These are phyloP conservation scores for Pterobdella sp. DNA, from an alignment of 2,888 invertebrate species.

Conservation along the genomic window DNA sequence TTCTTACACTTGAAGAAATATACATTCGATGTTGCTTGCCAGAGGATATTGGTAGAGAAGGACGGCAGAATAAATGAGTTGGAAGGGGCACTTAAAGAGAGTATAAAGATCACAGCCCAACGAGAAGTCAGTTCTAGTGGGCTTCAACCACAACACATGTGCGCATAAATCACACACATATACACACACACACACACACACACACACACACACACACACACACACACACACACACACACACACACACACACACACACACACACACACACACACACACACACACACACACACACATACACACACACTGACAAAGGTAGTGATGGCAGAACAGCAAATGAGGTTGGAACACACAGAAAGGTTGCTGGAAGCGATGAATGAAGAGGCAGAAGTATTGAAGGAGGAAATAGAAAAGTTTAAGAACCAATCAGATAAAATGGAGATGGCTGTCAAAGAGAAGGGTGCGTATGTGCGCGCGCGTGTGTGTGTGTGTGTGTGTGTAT, in stretches of 20 bases:
- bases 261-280: not conserved
- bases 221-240: not conserved
- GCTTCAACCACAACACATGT: slow-evolving; percentile 27
- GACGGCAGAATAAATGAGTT: slow-evolving; percentile 63
- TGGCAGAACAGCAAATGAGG: slow-evolving; percentile 51
- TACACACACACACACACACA: not conserved
- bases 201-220: not conserved
- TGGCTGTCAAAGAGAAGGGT: slow-evolving; percentile 60
- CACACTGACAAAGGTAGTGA: slow-evolving; percentile 28
- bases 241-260: not conserved
- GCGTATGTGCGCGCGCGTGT: not conserved
- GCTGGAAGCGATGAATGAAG: slow-evolving; percentile 43
- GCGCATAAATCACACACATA: too few species aligned
- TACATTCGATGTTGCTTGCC: too few species aligned
- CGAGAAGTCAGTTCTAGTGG: slow-evolving; percentile 45
- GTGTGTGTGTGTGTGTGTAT: not conserved
- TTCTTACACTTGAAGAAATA: too few species aligned
- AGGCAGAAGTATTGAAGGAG: slow-evolving; percentile 52
- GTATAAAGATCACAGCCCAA: slow-evolving; percentile 58
- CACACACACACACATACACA: not conserved
- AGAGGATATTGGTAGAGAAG: slow-evolving; percentile 45
- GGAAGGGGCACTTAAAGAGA: slow-evolving; percentile 75
- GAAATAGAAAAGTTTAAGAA: slow-evolving; percentile 55
- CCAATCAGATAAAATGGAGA: slow-evolving; percentile 60
- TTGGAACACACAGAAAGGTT: slow-evolving; percentile 42